Evolutionary conservation across 92 coral and sea anemone species (phyloP).

Genomic region (Galaxea fascicularis): DNA sequence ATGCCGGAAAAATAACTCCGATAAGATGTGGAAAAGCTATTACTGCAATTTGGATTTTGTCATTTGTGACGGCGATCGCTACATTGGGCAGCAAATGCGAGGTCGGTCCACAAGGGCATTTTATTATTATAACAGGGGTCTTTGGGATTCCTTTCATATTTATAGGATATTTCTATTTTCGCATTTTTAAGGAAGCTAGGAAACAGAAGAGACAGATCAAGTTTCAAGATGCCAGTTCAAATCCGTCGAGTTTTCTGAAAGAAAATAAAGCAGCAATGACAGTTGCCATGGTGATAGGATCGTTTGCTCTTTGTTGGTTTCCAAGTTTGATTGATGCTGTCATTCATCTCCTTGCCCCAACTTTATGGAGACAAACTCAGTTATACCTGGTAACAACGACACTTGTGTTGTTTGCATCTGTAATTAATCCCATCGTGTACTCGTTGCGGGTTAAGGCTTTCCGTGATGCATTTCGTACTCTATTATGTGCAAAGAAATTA

Average conservation of each 20-base stretch:
- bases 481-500: not conserved
- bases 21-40: not conserved
- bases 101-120: conserved; percentile 1
- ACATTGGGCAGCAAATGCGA: conserved; percentile 22
- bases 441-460: conserved; percentile 14
- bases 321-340: conserved; percentile 56
- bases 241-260: not conserved
- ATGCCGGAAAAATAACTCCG: not conserved
- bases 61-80: not conserved
- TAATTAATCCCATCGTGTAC: conserved; percentile 23
- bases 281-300: conserved; percentile 45
- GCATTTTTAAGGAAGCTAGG: conserved; percentile 43
- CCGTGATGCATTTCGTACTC: not conserved
- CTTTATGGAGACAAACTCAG: conserved; percentile 9
- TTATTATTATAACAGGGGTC: not conserved
- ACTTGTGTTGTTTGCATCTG: conserved; percentile 16
- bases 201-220: conserved; percentile 23
- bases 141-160: conserved; percentile 36
- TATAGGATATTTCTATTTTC: conserved; percentile 38
- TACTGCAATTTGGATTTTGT: conserved; percentile 15
- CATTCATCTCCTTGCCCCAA: conserved; percentile 45
- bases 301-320: conserved; percentile 64
- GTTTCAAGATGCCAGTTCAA: not conserved
- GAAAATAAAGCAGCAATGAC: conserved; percentile 63
- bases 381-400: conserved; percentile 23